A percentile compares a stretch with the other conserved stretches of the same genome.
These are phyloP conservation scores for Proctacanthus coquilletti DNA, from an alignment of 1,140 invertebrate genomes.

Conservation along the genomic window DNA sequence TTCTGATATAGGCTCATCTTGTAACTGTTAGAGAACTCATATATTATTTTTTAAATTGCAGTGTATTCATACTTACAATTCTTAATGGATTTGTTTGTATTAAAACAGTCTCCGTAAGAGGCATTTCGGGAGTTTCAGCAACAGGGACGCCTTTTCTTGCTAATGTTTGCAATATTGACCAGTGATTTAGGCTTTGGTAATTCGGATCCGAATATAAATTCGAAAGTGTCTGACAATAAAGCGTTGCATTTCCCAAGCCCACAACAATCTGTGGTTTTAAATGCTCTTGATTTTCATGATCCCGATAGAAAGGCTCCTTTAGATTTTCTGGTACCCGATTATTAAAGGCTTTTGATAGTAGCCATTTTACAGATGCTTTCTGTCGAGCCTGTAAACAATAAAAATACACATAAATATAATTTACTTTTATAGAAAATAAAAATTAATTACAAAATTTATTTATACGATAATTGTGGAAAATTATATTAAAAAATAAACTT, in stretches of 20 bases:
- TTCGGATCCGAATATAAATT: slow-evolving; percentile 96
- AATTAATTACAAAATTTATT: too few species aligned
- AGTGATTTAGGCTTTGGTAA: slow-evolving; percentile 88
- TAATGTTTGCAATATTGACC: slow-evolving; percentile 82
- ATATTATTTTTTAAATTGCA: background rate
- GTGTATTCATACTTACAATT: slow-evolving; percentile 56
- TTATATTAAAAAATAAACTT: too few species aligned
- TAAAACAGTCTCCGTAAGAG: slow-evolving; percentile 89
- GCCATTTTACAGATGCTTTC: slow-evolving; percentile 92
- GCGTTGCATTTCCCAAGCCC: slow-evolving; percentile 81
- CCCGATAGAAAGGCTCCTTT: slow-evolving; percentile 84
- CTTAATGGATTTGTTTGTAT: slow-evolving; percentile 90
- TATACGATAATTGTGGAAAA: too few species aligned
- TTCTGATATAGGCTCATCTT: too few species aligned
- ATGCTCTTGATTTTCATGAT: slow-evolving; percentile 88
- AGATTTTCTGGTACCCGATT: slow-evolving; percentile 89
- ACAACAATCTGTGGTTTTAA: slow-evolving; percentile 87
- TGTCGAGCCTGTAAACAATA: slow-evolving; percentile 73
- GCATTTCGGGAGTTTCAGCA: slow-evolving; percentile 63
- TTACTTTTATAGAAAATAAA: too few species aligned
- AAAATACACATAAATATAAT: too few species aligned
- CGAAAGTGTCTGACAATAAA: slow-evolving; percentile 88
- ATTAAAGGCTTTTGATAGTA: slow-evolving; percentile 91
- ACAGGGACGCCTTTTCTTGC: slow-evolving; percentile 82
- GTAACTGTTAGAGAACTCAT: background rate